Evolutionary conservation across 1,140 invertebrate species (phyloP), one percentile per base, ranked within the genome.

Genomic region (Caenorhabditis remanei): DNA sequence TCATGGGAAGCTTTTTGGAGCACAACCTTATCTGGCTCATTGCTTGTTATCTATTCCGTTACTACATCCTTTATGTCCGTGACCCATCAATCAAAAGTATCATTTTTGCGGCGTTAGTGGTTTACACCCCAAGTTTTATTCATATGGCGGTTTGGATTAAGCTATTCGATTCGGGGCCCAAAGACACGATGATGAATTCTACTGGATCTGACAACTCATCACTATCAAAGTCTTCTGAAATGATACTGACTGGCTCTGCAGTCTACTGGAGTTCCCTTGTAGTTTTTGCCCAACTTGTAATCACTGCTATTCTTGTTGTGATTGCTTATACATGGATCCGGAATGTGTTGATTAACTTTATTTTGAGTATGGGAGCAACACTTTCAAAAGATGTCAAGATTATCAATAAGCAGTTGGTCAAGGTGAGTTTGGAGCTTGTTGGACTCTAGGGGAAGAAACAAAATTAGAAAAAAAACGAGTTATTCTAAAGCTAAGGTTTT

Each of bases 1-100:
- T 71, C 41, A 71, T 71, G 65, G 65, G 65, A 43, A 43, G 40
- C 41, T 71, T 71, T 11, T 24, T 71, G 41, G 65, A 71, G 65
- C 65, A 71, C 41, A 71, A 71, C 14, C 19, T 71, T 1, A 71
- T 71, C 41, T 71, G 65, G 65, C 65, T 71, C 40, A 71, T 71
- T 43, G 65, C 65, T 19, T 71, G 65, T 71, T 71, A 71, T n/a
- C 41, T 71, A 71, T 71, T 71, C 40, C 65, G 65, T 71, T 71
- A 71, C 41, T 71, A 71, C 19, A 71, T 71, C 40, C 65, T 71
- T 4, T 71, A 71, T 46, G 65, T 71, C 65, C 14, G 65, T 43
- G 65, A 71, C 11, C 65, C 65, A 43, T 71, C 65, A 8, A 71
- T 71, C 65, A 71, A 71, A 46, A 71, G 65, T 46, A 71, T 71